A percentile compares a stretch with the other conserved stretches of the same genome.
Evolutionary conservation across 2,113 vertebrate species (phyloP).

Genomic region (Barbus barbus): DNA sequence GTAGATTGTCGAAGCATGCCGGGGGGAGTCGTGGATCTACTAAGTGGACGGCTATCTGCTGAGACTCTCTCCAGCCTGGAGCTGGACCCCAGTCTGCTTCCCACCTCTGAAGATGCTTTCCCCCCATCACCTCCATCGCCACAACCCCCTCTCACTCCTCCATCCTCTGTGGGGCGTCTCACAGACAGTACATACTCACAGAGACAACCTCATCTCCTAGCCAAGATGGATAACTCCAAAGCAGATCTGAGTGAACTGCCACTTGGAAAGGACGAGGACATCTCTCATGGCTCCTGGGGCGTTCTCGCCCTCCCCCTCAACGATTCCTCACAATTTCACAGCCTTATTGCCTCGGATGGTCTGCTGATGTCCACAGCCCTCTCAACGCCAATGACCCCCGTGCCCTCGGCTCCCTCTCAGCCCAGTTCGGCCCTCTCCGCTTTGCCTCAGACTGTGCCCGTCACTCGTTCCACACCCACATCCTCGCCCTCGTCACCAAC

Average conservation of each 20-base stretch:
- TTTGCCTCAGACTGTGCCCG: conserved; percentile 77
- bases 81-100: conserved; percentile 86
- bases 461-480: conserved; percentile 35
- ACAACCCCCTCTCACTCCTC: conserved; percentile 82
- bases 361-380: conserved; percentile 88
- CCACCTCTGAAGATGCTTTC: conserved; percentile 79
- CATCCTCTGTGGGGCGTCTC: conserved; percentile 73
- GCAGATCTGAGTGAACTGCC: conserved; percentile 80
- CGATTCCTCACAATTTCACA: conserved; percentile 82
- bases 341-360: conserved; percentile 83
- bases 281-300: conserved; percentile 84
- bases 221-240: conserved; percentile 81
- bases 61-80: conserved; percentile 86
- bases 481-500: conserved; percentile 78
- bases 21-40: conserved; percentile 83
- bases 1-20: conserved; percentile 82
- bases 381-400: conserved; percentile 84
- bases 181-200: conserved; percentile 81
- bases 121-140: conserved; percentile 78
- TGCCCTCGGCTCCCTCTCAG: conserved; percentile 83
- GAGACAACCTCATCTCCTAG: conserved; percentile 82
- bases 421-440: conserved; percentile 85
- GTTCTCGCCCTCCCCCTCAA: conserved; percentile 82
- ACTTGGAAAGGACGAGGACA: conserved; percentile 80
- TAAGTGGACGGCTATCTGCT: conserved; percentile 82